A percentile compares a stretch with the other conserved stretches of the same genome.
Conservation (phyloP, 2,888 invertebrate genomes). For the Rhopalosiphum nymphaeae region DNA sequence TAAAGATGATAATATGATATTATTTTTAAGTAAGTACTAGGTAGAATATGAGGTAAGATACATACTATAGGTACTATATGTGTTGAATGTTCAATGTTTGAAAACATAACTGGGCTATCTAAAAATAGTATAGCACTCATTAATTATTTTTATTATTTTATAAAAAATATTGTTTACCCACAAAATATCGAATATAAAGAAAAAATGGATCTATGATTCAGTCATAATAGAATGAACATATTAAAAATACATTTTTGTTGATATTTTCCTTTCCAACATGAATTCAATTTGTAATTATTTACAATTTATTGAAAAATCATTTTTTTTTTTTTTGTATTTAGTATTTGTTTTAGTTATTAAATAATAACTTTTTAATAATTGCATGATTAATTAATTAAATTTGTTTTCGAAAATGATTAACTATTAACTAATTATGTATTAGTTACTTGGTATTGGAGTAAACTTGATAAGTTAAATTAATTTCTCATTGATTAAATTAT, state of each 20-base stretch:
- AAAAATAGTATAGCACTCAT: neutral
- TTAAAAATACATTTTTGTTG: neutral
- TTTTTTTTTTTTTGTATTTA: too few species aligned
- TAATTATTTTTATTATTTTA: neutral
- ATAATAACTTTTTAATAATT: neutral
- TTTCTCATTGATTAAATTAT: neutral
- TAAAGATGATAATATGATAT: neutral
- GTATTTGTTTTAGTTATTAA: neutral
- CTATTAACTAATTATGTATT: neutral
- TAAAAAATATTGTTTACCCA: neutral
- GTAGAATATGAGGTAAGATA: neutral
- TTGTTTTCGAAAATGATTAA: neutral
- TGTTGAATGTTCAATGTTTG: neutral
- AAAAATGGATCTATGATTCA: neutral
- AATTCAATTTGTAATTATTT: neutral
- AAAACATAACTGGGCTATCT: neutral
- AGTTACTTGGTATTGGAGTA: neutral
- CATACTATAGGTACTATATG: neutral
- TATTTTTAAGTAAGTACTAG: neutral
- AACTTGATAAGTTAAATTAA: neutral
- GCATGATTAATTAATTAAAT: neutral
- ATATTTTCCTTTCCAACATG: neutral
- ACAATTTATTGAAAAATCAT: neutral
- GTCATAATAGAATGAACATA: neutral
- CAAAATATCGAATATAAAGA: neutral